These are phyloP conservation scores for Gila orcuttii DNA, from an alignment of 2,113 vertebrate genomes.

Conservation along the genomic window DNA sequence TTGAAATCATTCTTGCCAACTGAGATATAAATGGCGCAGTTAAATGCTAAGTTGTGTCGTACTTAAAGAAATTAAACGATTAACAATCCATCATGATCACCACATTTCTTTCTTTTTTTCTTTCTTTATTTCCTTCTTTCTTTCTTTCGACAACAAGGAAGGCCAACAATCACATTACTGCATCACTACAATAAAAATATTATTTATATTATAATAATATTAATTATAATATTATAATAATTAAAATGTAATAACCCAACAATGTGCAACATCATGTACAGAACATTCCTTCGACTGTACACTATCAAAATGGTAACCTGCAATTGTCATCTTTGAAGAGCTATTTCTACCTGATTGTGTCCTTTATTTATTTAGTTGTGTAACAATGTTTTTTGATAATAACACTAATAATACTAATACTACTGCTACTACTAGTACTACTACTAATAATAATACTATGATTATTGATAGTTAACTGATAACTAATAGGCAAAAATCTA, in stretches of 20 bases:
- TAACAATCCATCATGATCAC: conserved; percentile 9
- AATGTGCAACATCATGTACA: neutral
- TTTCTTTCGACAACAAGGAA: neutral
- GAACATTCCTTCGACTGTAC: neutral
- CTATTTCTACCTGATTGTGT: too few relatives aligned
- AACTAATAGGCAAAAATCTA: neutral
- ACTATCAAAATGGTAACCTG: neutral
- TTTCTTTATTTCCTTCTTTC: conserved; percentile 1
- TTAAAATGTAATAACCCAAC: too few relatives aligned
- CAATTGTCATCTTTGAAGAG: too few relatives aligned
- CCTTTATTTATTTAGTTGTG: neutral
- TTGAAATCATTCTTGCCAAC: conserved; percentile 8
- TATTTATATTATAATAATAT: too few relatives aligned
- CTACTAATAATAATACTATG: neutral
- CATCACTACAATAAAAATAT: too few relatives aligned
- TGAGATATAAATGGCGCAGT: conserved; percentile 2
- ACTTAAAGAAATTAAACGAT: neutral
- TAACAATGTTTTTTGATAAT: neutral
- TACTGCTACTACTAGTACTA: neutral
- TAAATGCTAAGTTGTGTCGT: conserved; percentile 1
- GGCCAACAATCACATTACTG: too few relatives aligned
- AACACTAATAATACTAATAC: neutral
- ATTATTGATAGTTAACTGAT: neutral
- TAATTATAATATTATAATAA: too few relatives aligned
- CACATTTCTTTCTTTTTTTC: neutral